Conservation (phyloP, 2,888 invertebrate species). For the Eulithis prunata region DNA sequence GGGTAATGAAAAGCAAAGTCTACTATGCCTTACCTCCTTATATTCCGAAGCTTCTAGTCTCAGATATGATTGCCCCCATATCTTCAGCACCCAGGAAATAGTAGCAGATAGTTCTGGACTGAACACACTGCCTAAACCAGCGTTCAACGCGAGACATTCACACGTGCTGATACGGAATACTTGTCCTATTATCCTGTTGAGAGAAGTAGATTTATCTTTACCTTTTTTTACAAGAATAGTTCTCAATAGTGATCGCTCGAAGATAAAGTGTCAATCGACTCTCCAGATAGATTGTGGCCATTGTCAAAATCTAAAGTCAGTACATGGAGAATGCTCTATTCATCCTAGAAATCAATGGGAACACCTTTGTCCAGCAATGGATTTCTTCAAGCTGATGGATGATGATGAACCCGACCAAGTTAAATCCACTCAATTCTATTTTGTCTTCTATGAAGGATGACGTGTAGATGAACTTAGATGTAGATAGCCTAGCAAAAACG, state of each 20-base stretch:
- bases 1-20: neutral
- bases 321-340: no score
- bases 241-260: no score
- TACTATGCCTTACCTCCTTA: slow-evolving; percentile 58
- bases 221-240: no score
- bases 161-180: slow-evolving; percentile 90
- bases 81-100: slow-evolving; percentile 90
- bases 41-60: slow-evolving; percentile 77
- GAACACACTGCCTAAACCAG: slow-evolving; percentile 85
- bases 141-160: slow-evolving; percentile 89
- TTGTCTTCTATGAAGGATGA: neutral
- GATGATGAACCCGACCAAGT: no score
- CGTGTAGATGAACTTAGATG: no score
- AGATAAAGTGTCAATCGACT: no score
- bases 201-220: neutral
- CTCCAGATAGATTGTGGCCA: no score
- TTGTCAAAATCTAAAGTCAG: no score
- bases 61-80: slow-evolving; percentile 90
- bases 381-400: no score
- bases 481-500: neutral
- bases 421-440: no score
- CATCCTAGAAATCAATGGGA: no score
- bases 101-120: slow-evolving; percentile 92
- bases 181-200: slow-evolving; percentile 86
- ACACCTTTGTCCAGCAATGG: no score